Base-by-base conservation (phyloP, 2,113 vertebrate species). In the Catagonus wagneri region DNA sequence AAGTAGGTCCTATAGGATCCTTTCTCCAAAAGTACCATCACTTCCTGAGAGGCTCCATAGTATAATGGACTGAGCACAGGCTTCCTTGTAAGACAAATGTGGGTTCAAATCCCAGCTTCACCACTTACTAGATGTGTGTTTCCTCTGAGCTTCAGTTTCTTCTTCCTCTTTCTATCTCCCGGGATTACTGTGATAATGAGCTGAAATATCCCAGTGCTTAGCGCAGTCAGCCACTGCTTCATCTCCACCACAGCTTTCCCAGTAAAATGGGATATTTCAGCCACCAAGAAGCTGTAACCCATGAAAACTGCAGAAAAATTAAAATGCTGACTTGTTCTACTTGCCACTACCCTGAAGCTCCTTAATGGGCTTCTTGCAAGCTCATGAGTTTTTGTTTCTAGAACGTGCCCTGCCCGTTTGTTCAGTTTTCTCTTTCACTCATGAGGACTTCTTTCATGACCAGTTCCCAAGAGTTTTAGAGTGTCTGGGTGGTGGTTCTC, bases 121-220 rank as follows among this genome's bases (percentile, higher is more conserved):
- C 80, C 75, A 69, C 69, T 61, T 27, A 79, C 61, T 68, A 61
- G 34, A 61, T 61, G 22, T 84, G 85, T 69, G 20, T 89, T 96
- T 96, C 90, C 69, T 83, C 65, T 60, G 32, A 32, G 75, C 61
- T 72, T 93, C 36, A 56, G 27, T 75, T 95, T 93, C 58, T 54
- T 96, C 85, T 90, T 97, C 80, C 58, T 89, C 72, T 94, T 95
- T 93, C 32, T 90, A 1, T 94, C 74, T 95, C 60, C 86, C 29
- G 92, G 84, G 44, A 83, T 95, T 71, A 66, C 80, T 90, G n/a
- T 89, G 66, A 90, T 66, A 76, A 89, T 89, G 39, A 89, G 63
- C 84, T 89, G 52, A 93, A 96, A 86, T 66, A 92, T 19, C 76
- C 34, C 76, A 81, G 58, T 88, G 19, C 71, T 69, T 93, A 71